Evolutionary conservation across 2,113 vertebrate species (phyloP), one percentile per base, ranked within the genome.

Genomic region (Lagenorhynchus albirostris): DNA sequence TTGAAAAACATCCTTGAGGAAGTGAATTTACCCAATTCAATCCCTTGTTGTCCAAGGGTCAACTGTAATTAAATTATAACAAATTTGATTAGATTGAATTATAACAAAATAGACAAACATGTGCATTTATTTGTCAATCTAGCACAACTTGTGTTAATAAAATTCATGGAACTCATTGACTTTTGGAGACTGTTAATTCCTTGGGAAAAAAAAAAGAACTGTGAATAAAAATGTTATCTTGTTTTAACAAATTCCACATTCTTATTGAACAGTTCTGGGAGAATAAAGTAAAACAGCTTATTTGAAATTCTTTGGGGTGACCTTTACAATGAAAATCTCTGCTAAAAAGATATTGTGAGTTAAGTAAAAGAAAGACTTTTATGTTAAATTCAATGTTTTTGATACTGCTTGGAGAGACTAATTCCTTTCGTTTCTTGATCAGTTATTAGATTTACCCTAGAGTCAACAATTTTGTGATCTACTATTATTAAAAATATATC

Each of bases 111-210:
- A 94, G 41, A 91, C 92, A 96, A 97, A 96, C 63, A 60, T 58
- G 29, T 92, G 26, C 92, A 96, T 94, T 96, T 98, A 96, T 62
- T 98, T 98, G 94, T 98, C 96, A 97, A 91, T 98, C 95, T 97
- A 53, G 38, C 86, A 83, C 93, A 98, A 95, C 97, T 97, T 96
- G 73, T 95, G 60, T 87, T 98, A 98, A 98, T 97, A 98, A 97
- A 85, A 98, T 97, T 97, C 97, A 97, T 20, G 6, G 90, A 97
- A 70, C 95, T 98, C 77, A 97, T 98, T 98, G 98, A 97, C 87
- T 94, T 98, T 70, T 94, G 87, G 93, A 95, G 85, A 95, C 89
- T 96, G 79, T 85, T 98, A 97, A 98, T 95, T 97, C 96, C 92
- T 92, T 89, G 38, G 15, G 33, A 14, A n/a, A 55, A 60, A 68